phyloP scores from a whole-genome alignment of 1,140 invertebrate genomes.

The Subanguina moxae region DNA sequence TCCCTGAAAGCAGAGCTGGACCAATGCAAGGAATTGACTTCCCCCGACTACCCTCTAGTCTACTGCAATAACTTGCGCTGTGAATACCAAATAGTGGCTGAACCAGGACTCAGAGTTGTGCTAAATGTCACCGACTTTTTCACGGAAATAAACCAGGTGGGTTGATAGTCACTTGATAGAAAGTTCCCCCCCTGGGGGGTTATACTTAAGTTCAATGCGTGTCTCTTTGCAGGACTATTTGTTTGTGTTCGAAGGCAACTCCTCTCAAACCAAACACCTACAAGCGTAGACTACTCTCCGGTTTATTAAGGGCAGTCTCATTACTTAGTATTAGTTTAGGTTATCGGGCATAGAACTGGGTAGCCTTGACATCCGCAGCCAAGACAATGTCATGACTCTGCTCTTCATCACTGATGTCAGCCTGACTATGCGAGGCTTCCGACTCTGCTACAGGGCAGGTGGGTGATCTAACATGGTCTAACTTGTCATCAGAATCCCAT shows the following conservation, averaged over 20 bases:
- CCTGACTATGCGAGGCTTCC: slow-evolving; percentile 21
- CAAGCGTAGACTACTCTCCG: slow-evolving; percentile 24
- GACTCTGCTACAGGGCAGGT: slow-evolving; percentile 25
- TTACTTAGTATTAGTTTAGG: too few species aligned
- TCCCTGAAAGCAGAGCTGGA: slow-evolving; percentile 16
- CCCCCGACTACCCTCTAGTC: slow-evolving; percentile 32
- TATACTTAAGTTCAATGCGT: too few species aligned
- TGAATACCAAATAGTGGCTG: not conserved
- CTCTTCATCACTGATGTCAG: slow-evolving; percentile 27
- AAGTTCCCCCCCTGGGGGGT: slow-evolving; percentile 28
- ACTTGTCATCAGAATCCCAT: too few species aligned
- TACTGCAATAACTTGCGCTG: slow-evolving; percentile 31
- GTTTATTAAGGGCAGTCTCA: not conserved
- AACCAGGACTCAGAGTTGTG: slow-evolving; percentile 6
- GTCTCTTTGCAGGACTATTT: slow-evolving; percentile 36
- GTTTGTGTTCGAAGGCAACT: slow-evolving; percentile 34
- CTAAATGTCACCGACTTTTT: slow-evolving; percentile 17
- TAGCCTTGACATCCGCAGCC: not conserved
- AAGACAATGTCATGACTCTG: slow-evolving; percentile 18
- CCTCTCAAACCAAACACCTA: slow-evolving; percentile 24
- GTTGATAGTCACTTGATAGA: slow-evolving; percentile 17
- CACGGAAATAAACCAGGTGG: not conserved
- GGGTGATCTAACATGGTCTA: too few species aligned
- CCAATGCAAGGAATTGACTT: slow-evolving; percentile 21
- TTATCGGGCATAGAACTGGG: slow-evolving; percentile 27